Evolutionary conservation across 1,140 invertebrate genomes (phyloP), one percentile per base, ranked within the genome.

Genomic region (Chrysomallon squamiferum): DNA sequence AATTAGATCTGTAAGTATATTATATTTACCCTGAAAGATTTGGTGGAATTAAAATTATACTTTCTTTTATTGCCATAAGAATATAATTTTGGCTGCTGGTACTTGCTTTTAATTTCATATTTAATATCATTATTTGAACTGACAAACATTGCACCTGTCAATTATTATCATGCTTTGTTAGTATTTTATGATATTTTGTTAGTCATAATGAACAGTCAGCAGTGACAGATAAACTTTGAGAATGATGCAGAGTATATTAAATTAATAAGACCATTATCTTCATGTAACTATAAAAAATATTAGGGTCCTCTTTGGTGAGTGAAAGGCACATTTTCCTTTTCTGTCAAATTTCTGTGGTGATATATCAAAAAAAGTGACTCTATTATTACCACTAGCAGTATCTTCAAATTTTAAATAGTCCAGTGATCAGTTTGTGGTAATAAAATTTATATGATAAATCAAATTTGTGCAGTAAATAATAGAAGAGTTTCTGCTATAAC

Each of bases 1-100:
- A 25, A 88, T 91, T 62, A 86, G 87, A 77, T 84, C 85, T 71
- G 89, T 91, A 84, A 86, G 86, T 72, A 62, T 38, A 5, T 38
- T 15, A 15, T 38, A 38, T n/a, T n/a, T n/a, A n/a, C n/a, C n/a
- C 35, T 7, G 15, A 38, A 38, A 15, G 15, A 38, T 15, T 5
- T 15, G 6, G 6, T 15, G 6, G 15, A 7, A 15, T 38, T 38
- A 38, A 7, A 38, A 5, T 7, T 38, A 15, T 38, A 38, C 35
- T 38, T 38, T 38, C 15, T 38, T 38, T 38, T 15, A 38, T 5
- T 38, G 5, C 35, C 15, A 5, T 38, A 38, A 5, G 6, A 38
- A 38, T 38, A 5, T 15, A 38, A 38, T 7, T 38, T 5, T 5
- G 15, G 6, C 5, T 38, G 15, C 5, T 7, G 5, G 35, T 38